Evolutionary conservation across 2,113 vertebrate species (phyloP).

Genomic region (Antechinus stuartii): DNA sequence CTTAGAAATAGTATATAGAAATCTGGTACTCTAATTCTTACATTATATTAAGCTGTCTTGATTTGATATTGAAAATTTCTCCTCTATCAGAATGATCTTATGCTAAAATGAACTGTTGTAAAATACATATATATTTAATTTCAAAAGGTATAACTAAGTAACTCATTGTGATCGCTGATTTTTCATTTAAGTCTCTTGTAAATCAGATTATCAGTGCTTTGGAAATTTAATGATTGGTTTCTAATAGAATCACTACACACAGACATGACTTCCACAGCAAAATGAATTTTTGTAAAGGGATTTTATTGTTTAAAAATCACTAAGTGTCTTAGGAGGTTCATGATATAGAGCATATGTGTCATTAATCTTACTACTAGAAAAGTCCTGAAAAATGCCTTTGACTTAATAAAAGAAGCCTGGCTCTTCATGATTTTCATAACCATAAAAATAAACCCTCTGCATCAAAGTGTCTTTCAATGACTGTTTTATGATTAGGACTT

Average conservation of each 20-base stretch:
- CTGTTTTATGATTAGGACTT: conserved; percentile 30
- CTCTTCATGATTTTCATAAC: conserved; percentile 41
- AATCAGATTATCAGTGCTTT: background rate
- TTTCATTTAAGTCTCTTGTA: background rate
- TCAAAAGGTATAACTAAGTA: background rate
- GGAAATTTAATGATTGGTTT: background rate
- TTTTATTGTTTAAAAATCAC: conserved; percentile 20
- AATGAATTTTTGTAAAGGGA: conserved; percentile 36
- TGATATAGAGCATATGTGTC: conserved; percentile 15
- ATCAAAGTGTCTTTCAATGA: conserved; percentile 25
- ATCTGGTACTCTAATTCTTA: background rate
- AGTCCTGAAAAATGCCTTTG: conserved; percentile 32
- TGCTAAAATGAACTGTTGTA: background rate
- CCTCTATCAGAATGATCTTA: background rate
- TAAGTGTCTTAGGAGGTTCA: background rate
- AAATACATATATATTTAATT: background rate
- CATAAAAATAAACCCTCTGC: conserved; percentile 56
- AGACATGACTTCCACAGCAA: conserved; percentile 1
- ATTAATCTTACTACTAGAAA: conserved; percentile 35
- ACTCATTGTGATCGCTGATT: background rate
- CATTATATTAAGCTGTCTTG: background rate
- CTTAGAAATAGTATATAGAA: background rate
- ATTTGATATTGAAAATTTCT: background rate
- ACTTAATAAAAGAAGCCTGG: background rate
- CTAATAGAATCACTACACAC: conserved; percentile 11